A percentile compares a stretch with the other conserved stretches of the same genome.
phyloP scores from a whole-genome alignment of 2,797 vertebrate genomes.

The Ptychobarbus kaznakovi region DNA sequence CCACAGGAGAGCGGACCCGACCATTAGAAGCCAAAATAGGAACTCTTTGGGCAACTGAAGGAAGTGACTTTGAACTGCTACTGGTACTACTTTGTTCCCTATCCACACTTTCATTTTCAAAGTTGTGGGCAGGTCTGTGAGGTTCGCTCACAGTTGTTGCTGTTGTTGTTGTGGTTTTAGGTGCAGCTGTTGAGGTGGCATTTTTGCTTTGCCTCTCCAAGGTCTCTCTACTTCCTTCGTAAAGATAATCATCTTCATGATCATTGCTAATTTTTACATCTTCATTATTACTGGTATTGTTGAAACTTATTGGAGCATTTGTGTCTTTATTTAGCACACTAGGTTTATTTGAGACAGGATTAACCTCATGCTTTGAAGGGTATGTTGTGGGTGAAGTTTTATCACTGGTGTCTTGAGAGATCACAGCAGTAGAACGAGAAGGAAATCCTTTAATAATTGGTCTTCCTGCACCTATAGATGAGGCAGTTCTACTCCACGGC shows the following conservation, averaged over 20 bases:
- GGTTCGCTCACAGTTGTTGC: constrained; percentile 61
- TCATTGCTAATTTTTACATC: constrained; percentile 61
- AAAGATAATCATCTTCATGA: constrained; percentile 63
- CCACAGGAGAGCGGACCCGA: constrained; percentile 69
- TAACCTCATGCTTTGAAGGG: constrained; percentile 67
- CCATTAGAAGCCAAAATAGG: constrained; percentile 67
- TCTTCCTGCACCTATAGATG: constrained; percentile 73
- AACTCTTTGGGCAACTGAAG: constrained; percentile 59
- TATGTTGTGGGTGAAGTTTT: constrained; percentile 64
- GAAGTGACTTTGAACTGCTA: constrained; percentile 59
- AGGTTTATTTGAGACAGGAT: constrained; percentile 61
- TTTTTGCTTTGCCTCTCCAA: constrained; percentile 64
- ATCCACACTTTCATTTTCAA: constrained; percentile 64
- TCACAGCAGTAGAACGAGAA: constrained; percentile 67
- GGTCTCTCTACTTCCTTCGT: constrained; percentile 60
- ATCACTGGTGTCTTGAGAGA: constrained; percentile 73
- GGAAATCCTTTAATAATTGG: constrained; percentile 65
- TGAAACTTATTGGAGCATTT: constrained; percentile 63
- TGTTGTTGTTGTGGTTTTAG: constrained; percentile 62
- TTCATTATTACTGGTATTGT: constrained; percentile 56
- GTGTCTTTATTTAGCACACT: constrained; percentile 64
- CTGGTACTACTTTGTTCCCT: constrained; percentile 60
- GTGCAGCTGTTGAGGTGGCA: constrained; percentile 59
- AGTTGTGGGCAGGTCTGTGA: constrained; percentile 62
- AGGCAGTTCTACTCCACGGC: constrained; percentile 66